Evolutionary conservation across 2,113 vertebrate species (phyloP).

Genomic region (Patagioenas fasciata): DNA sequence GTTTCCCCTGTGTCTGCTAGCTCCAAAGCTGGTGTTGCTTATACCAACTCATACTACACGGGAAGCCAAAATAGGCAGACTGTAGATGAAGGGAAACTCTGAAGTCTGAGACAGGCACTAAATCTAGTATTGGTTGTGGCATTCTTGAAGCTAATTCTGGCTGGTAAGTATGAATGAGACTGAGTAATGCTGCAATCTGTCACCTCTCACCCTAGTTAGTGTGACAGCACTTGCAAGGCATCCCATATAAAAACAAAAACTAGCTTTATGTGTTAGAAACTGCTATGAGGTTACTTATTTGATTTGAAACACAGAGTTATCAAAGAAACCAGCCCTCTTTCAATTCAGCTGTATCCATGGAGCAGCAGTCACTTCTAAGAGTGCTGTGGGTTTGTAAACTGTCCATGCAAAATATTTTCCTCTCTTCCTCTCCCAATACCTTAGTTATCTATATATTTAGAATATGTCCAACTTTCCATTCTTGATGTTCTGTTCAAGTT

Average conservation of each 20-base stretch:
- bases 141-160: not conserved
- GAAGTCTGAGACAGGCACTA: not conserved
- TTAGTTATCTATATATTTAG: constrained; percentile 2
- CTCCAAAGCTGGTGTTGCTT: not conserved
- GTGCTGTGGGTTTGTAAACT: not conserved
- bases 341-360: not conserved
- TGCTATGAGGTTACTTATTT: not conserved
- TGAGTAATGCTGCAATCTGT: not conserved
- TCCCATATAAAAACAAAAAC: not conserved
- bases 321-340: not conserved
- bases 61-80: not conserved
- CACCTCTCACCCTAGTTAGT: not conserved
- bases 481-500: not conserved
- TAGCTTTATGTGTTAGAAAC: not conserved
- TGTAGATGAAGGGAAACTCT: not conserved
- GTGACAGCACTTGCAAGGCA: not conserved
- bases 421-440: not conserved
- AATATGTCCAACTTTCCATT: not conserved
- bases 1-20: not conserved
- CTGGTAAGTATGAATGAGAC: not conserved
- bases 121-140: not conserved
- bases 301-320: not conserved
- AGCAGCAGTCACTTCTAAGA: not conserved
- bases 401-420: constrained; percentile 1
- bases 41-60: not conserved